phyloP scores from a whole-genome alignment of 2,888 invertebrate genomes.

The Cantharis nigra region DNA sequence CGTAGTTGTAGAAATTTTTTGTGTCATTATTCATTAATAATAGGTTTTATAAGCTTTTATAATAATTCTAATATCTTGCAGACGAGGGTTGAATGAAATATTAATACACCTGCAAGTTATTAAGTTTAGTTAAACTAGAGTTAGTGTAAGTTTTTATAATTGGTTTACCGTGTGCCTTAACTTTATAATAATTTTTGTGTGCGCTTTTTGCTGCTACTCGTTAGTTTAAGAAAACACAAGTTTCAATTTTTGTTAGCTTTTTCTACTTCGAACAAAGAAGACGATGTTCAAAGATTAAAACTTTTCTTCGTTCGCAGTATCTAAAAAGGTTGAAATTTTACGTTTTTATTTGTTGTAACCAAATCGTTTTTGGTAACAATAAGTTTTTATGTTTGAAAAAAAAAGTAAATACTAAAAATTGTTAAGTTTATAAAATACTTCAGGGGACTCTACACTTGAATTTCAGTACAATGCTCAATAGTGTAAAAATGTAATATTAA shows the following conservation, averaged over 20 bases:
- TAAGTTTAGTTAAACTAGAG: constrained; percentile 8
- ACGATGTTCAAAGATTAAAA: not conserved
- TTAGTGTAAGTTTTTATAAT: constrained; percentile 14
- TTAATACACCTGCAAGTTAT: not conserved
- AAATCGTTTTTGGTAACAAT: not conserved
- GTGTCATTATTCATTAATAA: not conserved
- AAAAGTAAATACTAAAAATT: not conserved
- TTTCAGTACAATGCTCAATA: constrained; percentile 22
- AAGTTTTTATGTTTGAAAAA: not conserved
- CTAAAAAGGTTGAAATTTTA: constrained; percentile 8
- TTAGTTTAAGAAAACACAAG: constrained; percentile 10
- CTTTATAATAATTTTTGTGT: constrained; percentile 12
- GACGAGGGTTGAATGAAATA: not conserved
- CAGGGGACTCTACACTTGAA: constrained; percentile 29
- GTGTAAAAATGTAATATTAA: not conserved
- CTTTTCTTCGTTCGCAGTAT: constrained; percentile 9
- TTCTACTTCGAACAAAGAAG: constrained; percentile 10
- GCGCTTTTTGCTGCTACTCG: constrained; percentile 12
- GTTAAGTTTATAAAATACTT: constrained; percentile 2
- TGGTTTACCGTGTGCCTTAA: constrained; percentile 27
- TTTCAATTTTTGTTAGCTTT: constrained; percentile 12
- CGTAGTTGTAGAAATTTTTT: not conserved
- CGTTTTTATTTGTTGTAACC: constrained; percentile 6
- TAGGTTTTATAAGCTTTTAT: not conserved
- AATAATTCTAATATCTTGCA: not conserved